Evolutionary conservation across 2,113 vertebrate genomes (phyloP).

Genomic region (Orientallactaga bullata): DNA sequence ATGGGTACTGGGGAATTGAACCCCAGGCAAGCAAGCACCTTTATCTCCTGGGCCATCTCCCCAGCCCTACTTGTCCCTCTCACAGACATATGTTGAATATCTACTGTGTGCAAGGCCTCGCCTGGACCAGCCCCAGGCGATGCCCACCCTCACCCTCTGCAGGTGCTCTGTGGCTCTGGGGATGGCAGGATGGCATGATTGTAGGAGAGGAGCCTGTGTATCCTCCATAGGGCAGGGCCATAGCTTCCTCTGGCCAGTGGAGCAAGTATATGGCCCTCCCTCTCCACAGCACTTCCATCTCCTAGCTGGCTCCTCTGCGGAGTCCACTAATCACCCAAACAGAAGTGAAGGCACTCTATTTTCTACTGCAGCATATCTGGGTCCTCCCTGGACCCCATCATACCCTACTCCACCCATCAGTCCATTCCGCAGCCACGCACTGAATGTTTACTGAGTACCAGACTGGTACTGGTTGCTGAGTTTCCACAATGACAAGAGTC

Average conservation of each 20-base stretch:
- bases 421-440: background rate
- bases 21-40: no score
- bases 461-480: background rate
- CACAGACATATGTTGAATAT: background rate
- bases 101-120: background rate
- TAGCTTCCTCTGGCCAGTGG: constrained; percentile 78
- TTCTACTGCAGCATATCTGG: background rate
- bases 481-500: background rate
- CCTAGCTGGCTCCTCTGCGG: constrained; percentile 44
- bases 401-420: background rate
- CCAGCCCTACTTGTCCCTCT: no score
- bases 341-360: background rate
- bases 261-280: constrained; percentile 76
- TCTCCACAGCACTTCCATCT: constrained; percentile 78
- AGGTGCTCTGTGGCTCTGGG: background rate
- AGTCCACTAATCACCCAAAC: constrained; percentile 75
- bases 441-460: background rate
- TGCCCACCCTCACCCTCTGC: background rate
- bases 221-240: constrained; percentile 27
- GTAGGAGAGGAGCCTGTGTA: background rate
- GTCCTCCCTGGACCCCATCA: background rate
- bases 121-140: background rate
- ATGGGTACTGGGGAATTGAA: no score
- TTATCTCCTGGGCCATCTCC: no score
- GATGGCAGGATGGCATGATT: background rate